phyloP scores from a whole-genome alignment of 2,113 vertebrate genomes.

The Bubo scandiacus region DNA sequence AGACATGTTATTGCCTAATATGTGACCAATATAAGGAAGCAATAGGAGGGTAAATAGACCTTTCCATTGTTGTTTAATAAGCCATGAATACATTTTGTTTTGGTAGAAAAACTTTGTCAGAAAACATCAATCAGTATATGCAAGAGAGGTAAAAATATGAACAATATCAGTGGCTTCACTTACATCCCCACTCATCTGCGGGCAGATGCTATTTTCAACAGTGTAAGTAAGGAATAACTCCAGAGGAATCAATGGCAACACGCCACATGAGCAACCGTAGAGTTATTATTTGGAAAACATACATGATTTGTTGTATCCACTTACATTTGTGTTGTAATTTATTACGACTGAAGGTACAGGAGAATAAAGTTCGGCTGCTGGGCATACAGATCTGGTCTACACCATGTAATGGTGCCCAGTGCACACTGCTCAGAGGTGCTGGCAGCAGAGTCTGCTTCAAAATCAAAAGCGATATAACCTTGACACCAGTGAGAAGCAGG shows the following conservation, averaged over 20 bases:
- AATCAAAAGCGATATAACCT: not conserved
- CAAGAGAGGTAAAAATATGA: not conserved
- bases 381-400: not conserved
- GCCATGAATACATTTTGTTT: not conserved
- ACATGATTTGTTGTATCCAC: accelerated
- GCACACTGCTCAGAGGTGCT: not conserved
- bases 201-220: not conserved
- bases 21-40: not conserved
- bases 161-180: not conserved
- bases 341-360: not conserved
- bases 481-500: not conserved
- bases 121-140: not conserved
- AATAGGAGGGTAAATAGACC: not conserved
- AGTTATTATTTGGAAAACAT: not conserved
- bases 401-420: not conserved
- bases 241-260: not conserved
- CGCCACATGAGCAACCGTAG: accelerated
- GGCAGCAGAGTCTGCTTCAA: not conserved
- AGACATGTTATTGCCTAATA: not conserved
- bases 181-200: not conserved
- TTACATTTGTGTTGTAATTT: not conserved
- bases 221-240: not conserved
- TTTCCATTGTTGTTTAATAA: not conserved
- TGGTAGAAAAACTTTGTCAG: not conserved
- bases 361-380: not conserved